These are phyloP conservation scores for Tetragonula carbonaria DNA, from an alignment of 2,888 invertebrate species.

Conservation along the genomic window DNA sequence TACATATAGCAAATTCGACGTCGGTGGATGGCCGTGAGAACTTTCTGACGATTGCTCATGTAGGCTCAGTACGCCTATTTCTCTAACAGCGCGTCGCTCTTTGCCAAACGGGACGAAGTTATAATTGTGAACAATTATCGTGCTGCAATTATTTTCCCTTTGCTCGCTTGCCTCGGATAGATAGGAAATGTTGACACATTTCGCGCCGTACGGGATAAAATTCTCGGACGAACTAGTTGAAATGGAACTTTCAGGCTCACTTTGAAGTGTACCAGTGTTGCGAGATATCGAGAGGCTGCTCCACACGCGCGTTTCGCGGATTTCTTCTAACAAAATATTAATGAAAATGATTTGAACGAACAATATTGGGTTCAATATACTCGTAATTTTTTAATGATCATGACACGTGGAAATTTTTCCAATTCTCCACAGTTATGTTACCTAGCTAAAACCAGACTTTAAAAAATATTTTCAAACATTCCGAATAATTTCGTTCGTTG, in stretches of 20 bases:
- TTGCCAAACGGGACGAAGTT: slow-evolving; percentile 29
- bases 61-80: slow-evolving; percentile 1
- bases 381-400: no score
- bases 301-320: background rate
- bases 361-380: no score
- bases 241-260: background rate
- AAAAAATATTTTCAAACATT: no score
- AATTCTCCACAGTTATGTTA: no score
- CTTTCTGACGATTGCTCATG: slow-evolving; percentile 8
- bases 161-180: background rate
- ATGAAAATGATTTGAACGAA: no score
- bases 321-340: background rate
- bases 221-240: background rate
- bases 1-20: slow-evolving; percentile 6
- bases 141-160: slow-evolving; percentile 31
- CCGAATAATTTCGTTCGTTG: no score
- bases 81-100: background rate
- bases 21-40: background rate
- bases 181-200: slow-evolving; percentile 28
- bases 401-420: no score
- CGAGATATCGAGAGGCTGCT: background rate
- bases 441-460: no score
- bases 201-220: background rate
- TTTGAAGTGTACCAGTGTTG: background rate
- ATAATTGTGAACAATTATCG: slow-evolving; percentile 42